A percentile compares a stretch with the other conserved stretches of the same genome.
These are phyloP conservation scores for Lissonota sp. DNA, from an alignment of 2,888 invertebrate species.

Conservation along the genomic window DNA sequence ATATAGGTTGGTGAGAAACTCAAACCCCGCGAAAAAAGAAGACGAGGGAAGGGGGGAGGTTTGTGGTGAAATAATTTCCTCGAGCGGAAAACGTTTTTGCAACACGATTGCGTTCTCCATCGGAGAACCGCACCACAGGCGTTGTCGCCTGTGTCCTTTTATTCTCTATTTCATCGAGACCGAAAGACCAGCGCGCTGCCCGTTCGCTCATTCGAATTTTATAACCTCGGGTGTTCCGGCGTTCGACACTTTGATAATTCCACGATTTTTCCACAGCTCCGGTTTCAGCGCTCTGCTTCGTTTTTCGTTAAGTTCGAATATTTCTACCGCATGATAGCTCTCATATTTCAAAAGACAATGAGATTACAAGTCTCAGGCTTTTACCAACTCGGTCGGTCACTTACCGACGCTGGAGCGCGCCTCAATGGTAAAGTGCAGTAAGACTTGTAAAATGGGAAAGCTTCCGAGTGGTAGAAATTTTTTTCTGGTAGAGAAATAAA, in stretches of 20 bases:
- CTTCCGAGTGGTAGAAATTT: too few species aligned
- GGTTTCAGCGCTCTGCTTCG: neutral
- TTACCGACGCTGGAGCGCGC: too few species aligned
- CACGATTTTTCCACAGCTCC: neutral
- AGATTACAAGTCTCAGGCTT: too few species aligned
- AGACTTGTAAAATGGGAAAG: too few species aligned
- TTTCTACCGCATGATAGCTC: too few species aligned
- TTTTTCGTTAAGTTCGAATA: too few species aligned
- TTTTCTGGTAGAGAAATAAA: too few species aligned
- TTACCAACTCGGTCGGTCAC: too few species aligned
- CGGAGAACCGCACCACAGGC: constrained; percentile 32
- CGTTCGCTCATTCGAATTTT: constrained; percentile 54
- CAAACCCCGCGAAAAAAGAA: constrained; percentile 23
- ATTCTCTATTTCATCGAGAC: constrained; percentile 7
- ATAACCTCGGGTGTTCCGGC: constrained; percentile 46
- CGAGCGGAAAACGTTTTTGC: constrained; percentile 55
- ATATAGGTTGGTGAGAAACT: constrained; percentile 3
- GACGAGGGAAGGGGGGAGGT: constrained; percentile 5
- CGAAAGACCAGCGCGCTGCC: constrained; percentile 6
- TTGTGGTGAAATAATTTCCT: constrained; percentile 59
- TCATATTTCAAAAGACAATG: too few species aligned
- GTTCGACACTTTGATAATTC: constrained; percentile 22
- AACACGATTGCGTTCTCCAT: constrained; percentile 18
- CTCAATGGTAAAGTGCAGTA: too few species aligned
- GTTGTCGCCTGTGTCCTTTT: constrained; percentile 49